Base-by-base conservation (phyloP, 2,113 vertebrate species). In the Rhegmatorhina hoffmannsi region DNA sequence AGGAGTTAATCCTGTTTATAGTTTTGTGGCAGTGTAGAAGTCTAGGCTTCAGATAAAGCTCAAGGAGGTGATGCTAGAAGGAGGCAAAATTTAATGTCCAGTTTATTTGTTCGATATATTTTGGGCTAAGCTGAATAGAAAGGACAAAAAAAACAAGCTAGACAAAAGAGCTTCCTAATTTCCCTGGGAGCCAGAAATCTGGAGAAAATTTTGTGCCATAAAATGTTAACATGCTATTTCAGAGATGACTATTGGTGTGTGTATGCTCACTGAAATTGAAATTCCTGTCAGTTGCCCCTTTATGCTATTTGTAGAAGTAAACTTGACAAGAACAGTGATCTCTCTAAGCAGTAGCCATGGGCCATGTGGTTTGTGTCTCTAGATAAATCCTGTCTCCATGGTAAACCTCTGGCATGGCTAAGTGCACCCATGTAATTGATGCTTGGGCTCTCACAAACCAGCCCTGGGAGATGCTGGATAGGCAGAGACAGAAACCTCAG, bases 1-100 rank as follows among this genome's bases (percentile, higher is more conserved):
- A 78, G 19, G 29, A 89, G 36, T 83, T 70, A 95, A 52, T 92
- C 47, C 50, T 68, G 23, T 59, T 95, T 81, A 75, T 43, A 46
- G 25, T 47, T 89, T 62, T 83, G 47, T 64, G 67, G 87, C 77
- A 26, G 26, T 67, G 16, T 49, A 14, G 34, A 29, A 87, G 7
- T 34, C 17, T 79, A 52, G n/a, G 17, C 17, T 93, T 52, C 52
- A 69, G 24, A 56, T 38, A 60, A 90, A 75, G 2, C 29, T 83
- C 49, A 47, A 20, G 33, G 10, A 90, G 33, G 19, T 70, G 15
- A 63, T 60, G 44, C 13, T 72, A 64, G 28, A 86, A 76, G 47
- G 16, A 53, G 4, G 24, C 8, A 77, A 82, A 60, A 18, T 47
- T 82, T 93, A 76, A 24, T 69, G 2, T 38, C n/a, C 10, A 53